Conservation (phyloP, 2,797 vertebrate species). For the Delichon dasypus region DNA sequence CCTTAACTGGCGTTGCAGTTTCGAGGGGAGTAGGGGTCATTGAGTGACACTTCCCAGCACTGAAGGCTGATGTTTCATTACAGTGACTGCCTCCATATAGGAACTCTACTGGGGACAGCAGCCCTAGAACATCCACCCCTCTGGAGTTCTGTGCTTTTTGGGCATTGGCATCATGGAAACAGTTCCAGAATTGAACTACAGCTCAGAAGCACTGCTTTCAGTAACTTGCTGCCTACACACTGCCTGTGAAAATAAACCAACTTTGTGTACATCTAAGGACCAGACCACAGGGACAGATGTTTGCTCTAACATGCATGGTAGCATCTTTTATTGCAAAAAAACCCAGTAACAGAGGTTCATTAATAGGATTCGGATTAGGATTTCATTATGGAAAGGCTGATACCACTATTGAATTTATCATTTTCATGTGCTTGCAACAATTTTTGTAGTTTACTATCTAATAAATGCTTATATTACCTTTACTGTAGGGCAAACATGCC, state of each 20-base stretch:
- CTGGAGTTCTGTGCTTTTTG: background rate
- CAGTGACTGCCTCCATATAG: background rate
- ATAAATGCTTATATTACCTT: background rate
- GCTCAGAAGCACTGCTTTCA: background rate
- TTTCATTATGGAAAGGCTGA: background rate
- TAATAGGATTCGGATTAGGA: background rate
- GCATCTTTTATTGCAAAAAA: background rate
- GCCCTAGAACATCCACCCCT: background rate
- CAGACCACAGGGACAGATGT: background rate
- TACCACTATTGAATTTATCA: fast-evolving
- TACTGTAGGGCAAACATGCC: background rate
- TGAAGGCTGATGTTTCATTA: background rate
- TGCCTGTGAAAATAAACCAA: background rate
- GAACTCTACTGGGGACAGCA: background rate
- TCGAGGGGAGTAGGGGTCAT: background rate
- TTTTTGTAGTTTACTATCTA: background rate
- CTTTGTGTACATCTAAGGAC: background rate
- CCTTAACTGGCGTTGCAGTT: background rate
- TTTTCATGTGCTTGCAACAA: background rate
- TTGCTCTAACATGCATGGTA: background rate
- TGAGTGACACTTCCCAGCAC: background rate
- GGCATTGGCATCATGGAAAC: background rate
- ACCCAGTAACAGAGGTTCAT: background rate
- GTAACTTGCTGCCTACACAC: background rate
- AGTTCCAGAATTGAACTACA: background rate